Conservation (phyloP, 1,140 invertebrate genomes). For the Dendroctonus valens region DNA sequence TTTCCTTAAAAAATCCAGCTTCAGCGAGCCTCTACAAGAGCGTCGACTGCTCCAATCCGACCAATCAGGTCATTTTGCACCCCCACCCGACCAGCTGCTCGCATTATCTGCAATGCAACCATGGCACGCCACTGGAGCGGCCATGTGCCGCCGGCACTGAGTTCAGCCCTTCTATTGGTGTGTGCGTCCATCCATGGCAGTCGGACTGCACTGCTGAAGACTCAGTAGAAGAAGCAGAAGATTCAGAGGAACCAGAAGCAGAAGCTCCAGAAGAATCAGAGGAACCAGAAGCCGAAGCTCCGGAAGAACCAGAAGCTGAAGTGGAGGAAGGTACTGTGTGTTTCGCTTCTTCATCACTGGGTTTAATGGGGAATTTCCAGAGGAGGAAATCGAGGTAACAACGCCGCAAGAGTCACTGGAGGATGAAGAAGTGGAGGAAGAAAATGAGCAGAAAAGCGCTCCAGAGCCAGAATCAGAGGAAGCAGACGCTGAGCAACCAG, state of each 20-base stretch:
- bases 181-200: constrained; percentile 7
- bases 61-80: constrained; percentile 14
- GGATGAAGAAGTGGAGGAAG: too few species aligned
- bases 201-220: constrained; percentile 12
- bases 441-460: too few species aligned
- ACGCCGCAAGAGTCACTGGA: too few species aligned
- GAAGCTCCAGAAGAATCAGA: background rate
- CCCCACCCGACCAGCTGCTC: constrained; percentile 14
- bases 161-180: constrained; percentile 12
- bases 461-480: too few species aligned
- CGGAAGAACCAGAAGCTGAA: background rate
- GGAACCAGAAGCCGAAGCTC: too few species aligned
- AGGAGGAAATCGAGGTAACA: too few species aligned
- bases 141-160: constrained; percentile 23
- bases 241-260: background rate
- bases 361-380: too few species aligned
- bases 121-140: constrained; percentile 12
- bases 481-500: too few species aligned
- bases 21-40: too few species aligned
- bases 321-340: background rate
- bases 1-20: too few species aligned
- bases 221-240: background rate
- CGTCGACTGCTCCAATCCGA: too few species aligned
- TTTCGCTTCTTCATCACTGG: background rate
- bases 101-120: constrained; percentile 20